Percentiles rank a stretch among this genome's conserved stretches.
Evolutionary conservation across 2,888 invertebrate genomes (phyloP).

Genomic region (Macropis europaea): DNA sequence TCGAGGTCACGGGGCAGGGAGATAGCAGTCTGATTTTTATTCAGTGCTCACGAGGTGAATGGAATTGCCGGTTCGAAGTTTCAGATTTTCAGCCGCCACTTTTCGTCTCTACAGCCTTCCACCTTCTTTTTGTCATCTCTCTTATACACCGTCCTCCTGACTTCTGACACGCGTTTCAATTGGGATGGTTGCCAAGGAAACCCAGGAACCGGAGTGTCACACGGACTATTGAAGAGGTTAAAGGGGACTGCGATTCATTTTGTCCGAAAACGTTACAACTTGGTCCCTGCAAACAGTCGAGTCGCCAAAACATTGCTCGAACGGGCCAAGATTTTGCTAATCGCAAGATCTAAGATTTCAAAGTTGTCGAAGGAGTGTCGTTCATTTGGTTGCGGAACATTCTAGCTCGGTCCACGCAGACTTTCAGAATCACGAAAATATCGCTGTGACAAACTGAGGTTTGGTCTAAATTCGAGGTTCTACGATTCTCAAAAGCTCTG

Average conservation of each 20-base stretch:
- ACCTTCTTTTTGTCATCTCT: constrained; percentile 56
- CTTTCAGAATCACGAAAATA: no score
- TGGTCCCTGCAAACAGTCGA: constrained; percentile 33
- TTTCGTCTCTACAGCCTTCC: no score
- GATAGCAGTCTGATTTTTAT: constrained; percentile 21
- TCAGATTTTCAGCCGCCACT: constrained; percentile 74
- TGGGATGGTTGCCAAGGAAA: constrained; percentile 77
- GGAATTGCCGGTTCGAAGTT: constrained; percentile 77
- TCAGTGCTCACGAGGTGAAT: constrained; percentile 34
- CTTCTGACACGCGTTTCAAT: constrained; percentile 77
- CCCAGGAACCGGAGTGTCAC: constrained; percentile 73
- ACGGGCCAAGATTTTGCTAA: no score
- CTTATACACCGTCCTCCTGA: constrained; percentile 65
- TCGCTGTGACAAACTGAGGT: no score
- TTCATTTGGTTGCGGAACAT: no score
- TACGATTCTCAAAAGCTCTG: no score
- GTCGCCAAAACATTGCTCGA: neutral
- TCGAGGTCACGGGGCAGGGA: neutral
- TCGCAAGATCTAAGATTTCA: no score
- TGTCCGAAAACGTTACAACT: constrained; percentile 57
- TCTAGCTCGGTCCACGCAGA: no score
- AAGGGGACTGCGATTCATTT: constrained; percentile 71
- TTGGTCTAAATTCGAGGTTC: no score
- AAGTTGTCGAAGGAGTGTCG: no score
- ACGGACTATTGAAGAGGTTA: constrained; percentile 77